phyloP scores from a whole-genome alignment of 2,888 invertebrate species.

The Anagyrus pseudococci region DNA sequence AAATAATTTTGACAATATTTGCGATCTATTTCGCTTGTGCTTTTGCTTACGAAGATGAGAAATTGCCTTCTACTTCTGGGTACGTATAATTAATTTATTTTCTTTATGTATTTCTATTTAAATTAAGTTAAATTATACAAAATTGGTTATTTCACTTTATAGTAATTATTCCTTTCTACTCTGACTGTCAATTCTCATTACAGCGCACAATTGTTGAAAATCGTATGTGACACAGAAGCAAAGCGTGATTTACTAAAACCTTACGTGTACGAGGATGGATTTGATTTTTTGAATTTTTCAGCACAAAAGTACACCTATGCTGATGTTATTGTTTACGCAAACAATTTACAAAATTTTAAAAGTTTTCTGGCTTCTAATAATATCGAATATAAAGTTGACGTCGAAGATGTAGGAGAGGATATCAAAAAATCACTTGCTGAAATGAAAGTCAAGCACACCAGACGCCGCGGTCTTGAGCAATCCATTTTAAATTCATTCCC shows the following conservation, averaged over 20 bases:
- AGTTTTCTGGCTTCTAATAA: constrained; percentile 51
- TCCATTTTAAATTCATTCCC: neutral
- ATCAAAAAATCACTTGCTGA: neutral
- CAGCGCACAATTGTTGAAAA: too few species aligned
- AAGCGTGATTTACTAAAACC: constrained; percentile 42
- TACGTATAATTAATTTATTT: too few species aligned
- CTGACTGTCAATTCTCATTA: too few species aligned
- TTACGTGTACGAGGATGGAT: constrained; percentile 42
- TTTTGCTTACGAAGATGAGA: too few species aligned
- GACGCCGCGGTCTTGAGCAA: neutral
- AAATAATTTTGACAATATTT: too few species aligned
- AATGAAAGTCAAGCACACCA: too few species aligned
- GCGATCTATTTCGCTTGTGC: too few species aligned
- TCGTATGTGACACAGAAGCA: constrained; percentile 42
- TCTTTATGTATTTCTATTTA: too few species aligned
- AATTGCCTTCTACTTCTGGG: too few species aligned
- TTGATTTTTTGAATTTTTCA: constrained; percentile 44
- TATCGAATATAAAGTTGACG: constrained; percentile 60
- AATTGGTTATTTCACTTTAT: too few species aligned
- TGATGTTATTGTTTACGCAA: constrained; percentile 49
- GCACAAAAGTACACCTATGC: constrained; percentile 33
- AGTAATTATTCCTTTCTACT: too few species aligned
- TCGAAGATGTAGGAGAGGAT: constrained; percentile 58
- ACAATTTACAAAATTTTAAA: constrained; percentile 43
- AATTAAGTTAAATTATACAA: too few species aligned